Base-by-base conservation (phyloP, 1,140 invertebrate genomes). In the Hetaerina americana region DNA sequence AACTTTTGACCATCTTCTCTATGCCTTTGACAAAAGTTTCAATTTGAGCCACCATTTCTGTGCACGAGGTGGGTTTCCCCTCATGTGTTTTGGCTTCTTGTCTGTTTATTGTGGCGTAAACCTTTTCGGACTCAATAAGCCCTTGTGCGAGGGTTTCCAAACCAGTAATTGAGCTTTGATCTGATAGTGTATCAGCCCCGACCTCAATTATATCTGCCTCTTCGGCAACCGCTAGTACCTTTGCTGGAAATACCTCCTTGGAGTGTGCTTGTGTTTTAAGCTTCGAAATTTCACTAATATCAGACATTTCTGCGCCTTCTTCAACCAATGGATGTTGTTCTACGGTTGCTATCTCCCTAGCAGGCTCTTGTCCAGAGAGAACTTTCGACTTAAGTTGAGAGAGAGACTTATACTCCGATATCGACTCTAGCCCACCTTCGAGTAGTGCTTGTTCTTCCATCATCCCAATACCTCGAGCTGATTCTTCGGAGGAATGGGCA, bases 61-160 rank as follows among this genome's bases (percentile, higher is more conserved):
- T 57, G 2, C 15, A n/a, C 15, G 40, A 18, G 22, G 22, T 12
- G 22, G 15, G 40, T 15, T 71, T 26, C 29, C 27, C 22, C 67
- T 71, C 22, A n/a, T 18, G 26, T n/a, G 25, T 24, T 5, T 28
- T 25, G 5, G 15, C 29, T 2, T 26, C 27, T 18, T 68, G 71
- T 29, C 74, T 73, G 72, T 75, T 76, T 8, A 85, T 81, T 0
- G 80, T 76, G 73, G 84, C 80, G 26, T 85, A 72, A 5, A 80
- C 79, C 75, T 82, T 84, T 18, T 82, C 80, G 1, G 85, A 76
- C 73, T 85, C 81, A 71, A 80, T 79, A 6, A 85, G 77, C 0
- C 84, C 83, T 26, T 81, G 78, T 0, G 79, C 80, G 0, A 85
- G 79, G 72, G 82, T 81, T 71, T 85, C 83, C 24, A 85, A 76